Conservation (phyloP, 2,888 invertebrate genomes). For the Melolontha melolontha region DNA sequence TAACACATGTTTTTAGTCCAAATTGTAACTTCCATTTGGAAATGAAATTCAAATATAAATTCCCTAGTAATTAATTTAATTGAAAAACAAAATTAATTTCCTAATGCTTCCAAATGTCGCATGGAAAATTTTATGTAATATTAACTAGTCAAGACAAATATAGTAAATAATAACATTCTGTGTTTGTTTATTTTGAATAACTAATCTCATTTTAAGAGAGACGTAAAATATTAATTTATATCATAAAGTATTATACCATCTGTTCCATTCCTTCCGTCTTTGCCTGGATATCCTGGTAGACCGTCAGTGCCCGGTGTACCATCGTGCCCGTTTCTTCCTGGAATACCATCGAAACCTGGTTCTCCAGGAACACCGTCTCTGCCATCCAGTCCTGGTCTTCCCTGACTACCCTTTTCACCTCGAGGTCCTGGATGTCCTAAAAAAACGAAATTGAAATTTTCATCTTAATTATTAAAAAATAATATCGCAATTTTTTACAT, state of each 20-base stretch:
- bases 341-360: constrained; percentile 88
- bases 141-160: no score
- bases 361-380: constrained; percentile 91
- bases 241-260: constrained; percentile 67
- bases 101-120: not conserved
- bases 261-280: constrained; percentile 78
- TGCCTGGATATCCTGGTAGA: constrained; percentile 78
- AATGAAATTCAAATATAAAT: constrained; percentile 2
- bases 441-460: constrained; percentile 9
- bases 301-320: constrained; percentile 80
- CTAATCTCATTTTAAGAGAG: no score
- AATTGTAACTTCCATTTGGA: constrained; percentile 4
- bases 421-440: constrained; percentile 59
- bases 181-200: no score
- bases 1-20: not conserved
- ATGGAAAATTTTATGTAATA: not conserved
- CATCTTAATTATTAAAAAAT: no score
- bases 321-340: constrained; percentile 86
- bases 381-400: constrained; percentile 83
- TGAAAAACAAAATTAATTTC: constrained; percentile 10
- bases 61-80: constrained; percentile 14
- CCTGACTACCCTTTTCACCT: constrained; percentile 73
- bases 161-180: no score
- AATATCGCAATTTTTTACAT: no score
- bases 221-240: no score